Percentiles rank a stretch among this genome's conserved stretches.
Evolutionary conservation across 1,140 invertebrate genomes (phyloP).

Genomic region (Drosophila tristis): DNA sequence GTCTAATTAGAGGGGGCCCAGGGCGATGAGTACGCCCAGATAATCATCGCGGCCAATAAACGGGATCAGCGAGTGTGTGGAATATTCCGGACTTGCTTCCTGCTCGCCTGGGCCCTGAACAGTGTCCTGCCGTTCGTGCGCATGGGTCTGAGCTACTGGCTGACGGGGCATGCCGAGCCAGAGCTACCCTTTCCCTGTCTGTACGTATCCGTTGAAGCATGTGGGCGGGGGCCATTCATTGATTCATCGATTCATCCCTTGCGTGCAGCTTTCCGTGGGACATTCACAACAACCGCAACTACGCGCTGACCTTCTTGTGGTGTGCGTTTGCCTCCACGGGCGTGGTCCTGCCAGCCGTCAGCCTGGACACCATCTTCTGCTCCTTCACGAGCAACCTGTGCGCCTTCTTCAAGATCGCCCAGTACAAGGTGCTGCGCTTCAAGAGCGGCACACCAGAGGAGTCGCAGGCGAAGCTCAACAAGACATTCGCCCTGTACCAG

Average conservation of each 20-base stretch:
- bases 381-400: constrained; percentile 51
- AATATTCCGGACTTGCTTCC: constrained; percentile 44
- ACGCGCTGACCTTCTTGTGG: constrained; percentile 24
- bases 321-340: constrained; percentile 34
- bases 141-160: constrained; percentile 20
- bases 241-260: fast-evolving
- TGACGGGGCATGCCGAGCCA: constrained; percentile 36
- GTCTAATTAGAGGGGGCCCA: constrained; percentile 24
- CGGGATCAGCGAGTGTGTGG: constrained; percentile 46
- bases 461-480: constrained; percentile 13
- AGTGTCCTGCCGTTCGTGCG: constrained; percentile 29
- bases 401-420: constrained; percentile 51
- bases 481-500: constrained; percentile 41
- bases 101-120: constrained; percentile 35
- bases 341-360: constrained; percentile 35
- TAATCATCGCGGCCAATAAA: constrained; percentile 26
- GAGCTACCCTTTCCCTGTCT: constrained; percentile 45
- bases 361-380: constrained; percentile 49
- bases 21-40: constrained; percentile 4
- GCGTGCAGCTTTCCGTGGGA: constrained; percentile 47
- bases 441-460: not conserved
- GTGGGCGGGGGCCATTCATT: not conserved
- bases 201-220: constrained; percentile 17
- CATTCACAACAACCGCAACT: constrained; percentile 18
- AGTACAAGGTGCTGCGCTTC: constrained; percentile 34